Percentiles rank a stretch among this genome's conserved stretches.
Evolutionary conservation across 2,113 vertebrate genomes (phyloP).

Genomic region (Galbula dea): DNA sequence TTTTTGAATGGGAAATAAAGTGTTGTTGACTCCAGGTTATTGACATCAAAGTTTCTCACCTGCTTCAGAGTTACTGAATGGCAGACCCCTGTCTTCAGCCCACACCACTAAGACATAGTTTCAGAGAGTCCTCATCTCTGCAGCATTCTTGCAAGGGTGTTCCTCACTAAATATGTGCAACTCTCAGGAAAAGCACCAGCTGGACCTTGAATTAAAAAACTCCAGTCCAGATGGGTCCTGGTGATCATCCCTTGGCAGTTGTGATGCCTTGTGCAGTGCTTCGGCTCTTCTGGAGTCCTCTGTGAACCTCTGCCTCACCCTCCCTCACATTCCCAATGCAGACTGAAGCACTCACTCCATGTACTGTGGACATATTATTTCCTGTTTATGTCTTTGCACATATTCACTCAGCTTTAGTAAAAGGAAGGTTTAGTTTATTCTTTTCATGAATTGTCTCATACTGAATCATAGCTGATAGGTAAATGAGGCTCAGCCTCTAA

Average conservation of each 20-base stretch:
- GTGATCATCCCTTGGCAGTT: background rate
- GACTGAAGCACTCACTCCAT: background rate
- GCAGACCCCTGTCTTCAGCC: background rate
- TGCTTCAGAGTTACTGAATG: background rate
- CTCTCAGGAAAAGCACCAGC: background rate
- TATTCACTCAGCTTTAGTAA: background rate
- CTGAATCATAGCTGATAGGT: background rate
- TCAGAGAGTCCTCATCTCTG: background rate
- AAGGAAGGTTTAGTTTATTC: background rate
- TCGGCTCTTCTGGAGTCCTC: background rate
- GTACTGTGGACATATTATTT: background rate
- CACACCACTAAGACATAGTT: fast-evolving
- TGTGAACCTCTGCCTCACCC: background rate
- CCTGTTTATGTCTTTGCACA: background rate
- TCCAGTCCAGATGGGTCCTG: background rate
- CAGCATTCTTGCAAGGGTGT: background rate
- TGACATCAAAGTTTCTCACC: background rate
- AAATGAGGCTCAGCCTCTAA: background rate
- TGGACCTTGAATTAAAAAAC: background rate
- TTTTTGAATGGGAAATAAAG: background rate
- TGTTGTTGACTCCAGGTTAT: background rate
- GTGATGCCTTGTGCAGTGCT: background rate
- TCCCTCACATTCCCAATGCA: background rate
- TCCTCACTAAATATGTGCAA: fast-evolving
- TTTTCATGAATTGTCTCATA: background rate